These are phyloP conservation scores for Cetoscarus ocellatus DNA, from an alignment of 2,797 vertebrate species.

Conservation along the genomic window DNA sequence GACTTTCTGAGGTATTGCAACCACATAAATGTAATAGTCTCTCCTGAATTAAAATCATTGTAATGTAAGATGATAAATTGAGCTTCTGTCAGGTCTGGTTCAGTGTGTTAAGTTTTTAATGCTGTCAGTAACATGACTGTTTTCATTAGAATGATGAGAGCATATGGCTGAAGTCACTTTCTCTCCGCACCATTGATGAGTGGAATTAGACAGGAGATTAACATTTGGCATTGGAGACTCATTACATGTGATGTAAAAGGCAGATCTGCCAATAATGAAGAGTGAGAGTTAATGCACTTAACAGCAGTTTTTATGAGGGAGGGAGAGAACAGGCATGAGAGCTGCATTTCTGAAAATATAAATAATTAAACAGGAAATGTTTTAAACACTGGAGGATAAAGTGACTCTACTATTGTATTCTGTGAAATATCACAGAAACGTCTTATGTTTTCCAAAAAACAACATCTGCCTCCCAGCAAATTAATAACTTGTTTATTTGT, in stretches of 20 bases:
- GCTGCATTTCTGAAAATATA: not conserved
- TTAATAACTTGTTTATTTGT: not conserved
- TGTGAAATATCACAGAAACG: not conserved
- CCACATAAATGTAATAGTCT: too few species aligned
- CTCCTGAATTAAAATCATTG: too few species aligned
- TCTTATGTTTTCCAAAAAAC: slow-evolving; percentile 1
- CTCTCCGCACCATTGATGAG: slow-evolving; percentile 1
- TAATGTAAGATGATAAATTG: too few species aligned
- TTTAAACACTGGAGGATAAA: not conserved
- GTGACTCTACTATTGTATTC: not conserved
- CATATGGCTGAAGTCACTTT: too few species aligned
- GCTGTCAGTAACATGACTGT: too few species aligned
- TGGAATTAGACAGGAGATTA: slow-evolving; percentile 62
- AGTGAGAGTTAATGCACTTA: slow-evolving; percentile 8
- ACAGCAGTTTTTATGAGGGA: not conserved
- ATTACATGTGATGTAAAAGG: slow-evolving; percentile 53
- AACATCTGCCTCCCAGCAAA: not conserved
- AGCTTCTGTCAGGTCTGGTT: too few species aligned
- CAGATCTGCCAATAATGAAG: slow-evolving; percentile 9
- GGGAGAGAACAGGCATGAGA: not conserved
- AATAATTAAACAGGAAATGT: not conserved
- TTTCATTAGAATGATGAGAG: too few species aligned
- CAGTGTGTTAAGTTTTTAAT: too few species aligned
- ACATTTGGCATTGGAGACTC: slow-evolving; percentile 47
- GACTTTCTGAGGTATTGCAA: too few species aligned